These are phyloP conservation scores for Platypus cylindrus DNA, from an alignment of 2,888 invertebrate genomes.

Conservation along the genomic window DNA sequence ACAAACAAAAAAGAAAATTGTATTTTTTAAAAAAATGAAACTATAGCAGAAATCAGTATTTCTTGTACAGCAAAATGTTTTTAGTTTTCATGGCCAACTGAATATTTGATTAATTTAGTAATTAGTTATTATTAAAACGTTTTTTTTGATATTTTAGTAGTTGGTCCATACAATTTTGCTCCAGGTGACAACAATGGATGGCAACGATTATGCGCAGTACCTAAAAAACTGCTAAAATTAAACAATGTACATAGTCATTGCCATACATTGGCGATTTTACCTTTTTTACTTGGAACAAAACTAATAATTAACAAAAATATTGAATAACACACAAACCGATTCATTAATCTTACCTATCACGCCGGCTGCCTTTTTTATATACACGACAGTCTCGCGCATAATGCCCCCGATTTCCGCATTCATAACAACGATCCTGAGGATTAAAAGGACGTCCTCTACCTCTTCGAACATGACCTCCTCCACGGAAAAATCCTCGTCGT, in stretches of 20 bases:
- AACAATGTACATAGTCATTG: constrained; percentile 1
- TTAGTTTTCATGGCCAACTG: no score
- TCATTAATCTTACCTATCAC: constrained; percentile 24
- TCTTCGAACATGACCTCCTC: constrained; percentile 48
- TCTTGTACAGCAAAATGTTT: constrained; percentile 2
- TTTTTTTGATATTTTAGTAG: no score
- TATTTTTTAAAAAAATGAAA: neutral
- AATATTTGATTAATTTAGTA: no score
- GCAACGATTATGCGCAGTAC: neutral
- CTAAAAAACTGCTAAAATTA: neutral
- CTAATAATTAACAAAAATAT: neutral
- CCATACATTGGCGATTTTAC: neutral
- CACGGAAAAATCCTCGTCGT: constrained; percentile 34
- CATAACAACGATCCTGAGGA: constrained; percentile 87
- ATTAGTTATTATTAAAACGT: no score
- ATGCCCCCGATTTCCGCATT: constrained; percentile 88
- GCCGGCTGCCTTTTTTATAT: constrained; percentile 46
- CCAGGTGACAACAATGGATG: no score
- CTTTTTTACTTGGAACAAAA: neutral
- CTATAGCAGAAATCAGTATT: neutral
- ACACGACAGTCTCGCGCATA: constrained; percentile 83
- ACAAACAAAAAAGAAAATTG: neutral
- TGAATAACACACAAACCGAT: neutral
- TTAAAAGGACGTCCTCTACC: constrained; percentile 62
- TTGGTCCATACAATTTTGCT: no score